phyloP scores from a whole-genome alignment of 1,140 invertebrate genomes.

The Heliconius nattereri region DNA sequence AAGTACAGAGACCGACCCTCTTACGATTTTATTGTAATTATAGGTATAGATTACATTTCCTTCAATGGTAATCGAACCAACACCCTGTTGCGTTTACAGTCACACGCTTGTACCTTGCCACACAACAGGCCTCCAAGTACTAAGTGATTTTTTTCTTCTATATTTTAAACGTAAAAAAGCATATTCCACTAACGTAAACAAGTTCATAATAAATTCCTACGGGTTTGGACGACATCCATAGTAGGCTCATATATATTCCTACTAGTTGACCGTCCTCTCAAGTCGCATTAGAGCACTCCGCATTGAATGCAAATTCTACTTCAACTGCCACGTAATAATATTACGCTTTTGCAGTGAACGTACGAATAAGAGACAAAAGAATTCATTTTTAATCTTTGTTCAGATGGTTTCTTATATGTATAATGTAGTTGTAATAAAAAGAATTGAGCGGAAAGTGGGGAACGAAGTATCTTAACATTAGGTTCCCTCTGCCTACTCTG shows the following conservation, averaged over 20 bases:
- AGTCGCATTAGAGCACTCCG: conserved; percentile 31
- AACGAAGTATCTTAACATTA: too few relatives aligned
- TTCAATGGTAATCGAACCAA: too few relatives aligned
- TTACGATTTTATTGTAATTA: too few relatives aligned
- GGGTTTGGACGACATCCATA: neutral
- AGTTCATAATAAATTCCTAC: neutral
- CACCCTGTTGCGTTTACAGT: too few relatives aligned
- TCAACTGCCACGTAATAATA: conserved; percentile 16
- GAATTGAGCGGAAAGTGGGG: too few relatives aligned
- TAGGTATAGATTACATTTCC: too few relatives aligned
- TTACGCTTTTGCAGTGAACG: conserved; percentile 5
- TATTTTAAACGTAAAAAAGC: neutral
- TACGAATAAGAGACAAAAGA: neutral
- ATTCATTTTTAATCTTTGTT: neutral
- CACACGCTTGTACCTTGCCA: too few relatives aligned
- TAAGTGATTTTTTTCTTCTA: too few relatives aligned
- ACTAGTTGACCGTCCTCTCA: conserved; percentile 28
- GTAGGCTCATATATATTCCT: conserved; percentile 5
- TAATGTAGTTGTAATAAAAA: too few relatives aligned
- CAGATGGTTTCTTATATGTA: neutral
- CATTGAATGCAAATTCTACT: conserved; percentile 51
- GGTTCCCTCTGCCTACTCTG: too few relatives aligned
- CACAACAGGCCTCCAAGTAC: too few relatives aligned
- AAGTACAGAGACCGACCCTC: too few relatives aligned
- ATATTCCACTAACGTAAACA: neutral